These are phyloP conservation scores for Probaryconus sp. DNA, from an alignment of 1,140 invertebrate species.

Conservation along the genomic window DNA sequence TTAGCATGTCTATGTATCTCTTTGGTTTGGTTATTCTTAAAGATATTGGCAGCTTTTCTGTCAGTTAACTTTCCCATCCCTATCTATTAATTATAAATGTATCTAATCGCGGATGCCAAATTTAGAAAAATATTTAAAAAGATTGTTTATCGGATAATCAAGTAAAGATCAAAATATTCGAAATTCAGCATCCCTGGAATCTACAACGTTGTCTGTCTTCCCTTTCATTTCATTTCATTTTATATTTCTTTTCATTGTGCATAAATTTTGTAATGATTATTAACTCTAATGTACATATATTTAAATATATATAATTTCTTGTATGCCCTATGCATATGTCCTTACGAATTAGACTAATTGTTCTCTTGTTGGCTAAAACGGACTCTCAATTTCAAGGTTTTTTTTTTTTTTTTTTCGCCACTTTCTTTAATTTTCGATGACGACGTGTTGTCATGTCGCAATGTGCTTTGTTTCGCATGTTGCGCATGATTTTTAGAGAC, in stretches of 20 bases:
- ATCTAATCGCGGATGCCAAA: slow-evolving; percentile 2
- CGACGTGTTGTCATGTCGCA: background rate
- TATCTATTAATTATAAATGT: background rate
- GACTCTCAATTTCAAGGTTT: no score
- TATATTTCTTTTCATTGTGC: background rate
- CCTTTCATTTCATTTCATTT: background rate
- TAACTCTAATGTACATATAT: slow-evolving; percentile 56
- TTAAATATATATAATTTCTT: slow-evolving; percentile 3
- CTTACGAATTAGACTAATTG: slow-evolving; percentile 47
- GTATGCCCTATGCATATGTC: slow-evolving; percentile 45
- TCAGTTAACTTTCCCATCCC: slow-evolving; percentile 20
- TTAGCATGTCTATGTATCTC: background rate
- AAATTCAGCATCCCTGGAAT: no score
- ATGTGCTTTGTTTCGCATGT: background rate
- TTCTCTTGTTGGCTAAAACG: slow-evolving; percentile 48
- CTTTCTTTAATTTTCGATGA: slow-evolving; percentile 45
- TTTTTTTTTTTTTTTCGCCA: slow-evolving; percentile 37
- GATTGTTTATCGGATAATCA: no score
- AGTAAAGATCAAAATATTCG: no score
- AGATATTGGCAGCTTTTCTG: slow-evolving; percentile 53
- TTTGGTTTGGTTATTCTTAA: slow-evolving; percentile 21
- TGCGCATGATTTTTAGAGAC: slow-evolving; percentile 11
- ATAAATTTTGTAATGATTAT: slow-evolving; percentile 18
- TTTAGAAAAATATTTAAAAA: no score
- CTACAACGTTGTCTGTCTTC: no score